Evolutionary conservation across 2,113 vertebrate genomes (phyloP).

Genomic region (Lipophrys pholis): DNA sequence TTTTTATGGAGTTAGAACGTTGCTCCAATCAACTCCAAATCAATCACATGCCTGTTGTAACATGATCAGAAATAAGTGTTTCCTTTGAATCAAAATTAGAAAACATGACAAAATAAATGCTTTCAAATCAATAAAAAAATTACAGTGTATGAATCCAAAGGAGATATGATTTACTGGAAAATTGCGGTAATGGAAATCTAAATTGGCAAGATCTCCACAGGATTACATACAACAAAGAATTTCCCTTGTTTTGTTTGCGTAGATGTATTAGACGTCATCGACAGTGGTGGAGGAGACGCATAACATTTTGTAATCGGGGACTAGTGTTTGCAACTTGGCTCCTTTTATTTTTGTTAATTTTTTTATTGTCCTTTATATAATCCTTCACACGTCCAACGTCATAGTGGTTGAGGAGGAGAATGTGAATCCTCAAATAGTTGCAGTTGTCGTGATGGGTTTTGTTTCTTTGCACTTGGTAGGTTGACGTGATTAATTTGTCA

Average conservation of each 20-base stretch:
- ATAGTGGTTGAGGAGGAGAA: slow-evolving; percentile 2
- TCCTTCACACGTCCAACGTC: slow-evolving; percentile 27
- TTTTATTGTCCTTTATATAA: slow-evolving; percentile 18
- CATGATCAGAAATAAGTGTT: slow-evolving; percentile 36
- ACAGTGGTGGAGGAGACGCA: slow-evolving; percentile 4
- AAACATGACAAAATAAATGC: slow-evolving; percentile 23
- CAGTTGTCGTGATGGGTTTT: neutral
- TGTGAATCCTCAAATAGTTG: slow-evolving; percentile 25
- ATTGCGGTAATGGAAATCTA: neutral
- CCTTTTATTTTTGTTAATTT: neutral
- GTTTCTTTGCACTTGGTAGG: slow-evolving; percentile 5
- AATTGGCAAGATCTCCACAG: neutral
- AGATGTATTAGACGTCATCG: slow-evolving; percentile 12
- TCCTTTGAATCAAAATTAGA: slow-evolving; percentile 43
- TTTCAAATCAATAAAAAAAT: neutral
- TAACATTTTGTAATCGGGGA: slow-evolving; percentile 33
- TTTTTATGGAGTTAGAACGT: slow-evolving; percentile 32
- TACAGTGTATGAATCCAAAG: slow-evolving; percentile 6
- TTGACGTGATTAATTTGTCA: slow-evolving; percentile 35
- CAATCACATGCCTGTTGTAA: slow-evolving; percentile 44
- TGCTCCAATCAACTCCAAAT: slow-evolving; percentile 37
- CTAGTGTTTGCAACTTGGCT: slow-evolving; percentile 13
- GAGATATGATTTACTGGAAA: neutral
- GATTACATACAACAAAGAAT: neutral
- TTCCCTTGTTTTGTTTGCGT: slow-evolving; percentile 16